Evolutionary conservation across 2,888 invertebrate species (phyloP).

Genomic region (Chrysolina oricalcia): DNA sequence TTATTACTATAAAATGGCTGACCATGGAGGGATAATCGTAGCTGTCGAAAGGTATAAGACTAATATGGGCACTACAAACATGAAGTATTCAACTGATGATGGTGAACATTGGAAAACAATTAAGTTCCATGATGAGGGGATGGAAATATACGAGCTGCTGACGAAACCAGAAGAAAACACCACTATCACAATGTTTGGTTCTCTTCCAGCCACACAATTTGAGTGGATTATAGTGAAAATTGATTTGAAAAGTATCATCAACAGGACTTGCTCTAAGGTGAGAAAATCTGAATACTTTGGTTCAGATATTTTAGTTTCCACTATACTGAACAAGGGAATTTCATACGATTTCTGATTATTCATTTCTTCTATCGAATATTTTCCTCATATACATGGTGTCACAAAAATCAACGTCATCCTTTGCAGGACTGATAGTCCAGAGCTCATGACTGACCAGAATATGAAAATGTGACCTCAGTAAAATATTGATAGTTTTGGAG

Average conservation of each 20-base stretch:
- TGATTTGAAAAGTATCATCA: constrained; percentile 75
- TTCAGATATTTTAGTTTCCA: background rate
- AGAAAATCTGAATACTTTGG: constrained; percentile 28
- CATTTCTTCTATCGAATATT: too few species aligned
- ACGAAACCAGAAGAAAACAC: constrained; percentile 95
- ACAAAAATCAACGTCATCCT: too few species aligned
- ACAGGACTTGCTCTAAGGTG: constrained; percentile 64
- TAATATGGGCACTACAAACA: constrained; percentile 83
- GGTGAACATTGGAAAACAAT: constrained; percentile 87
- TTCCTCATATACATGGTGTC: too few species aligned
- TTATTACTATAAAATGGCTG: constrained; percentile 91
- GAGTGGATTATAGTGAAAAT: constrained; percentile 90
- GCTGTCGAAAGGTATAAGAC: constrained; percentile 88
- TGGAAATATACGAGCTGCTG: constrained; percentile 91
- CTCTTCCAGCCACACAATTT: constrained; percentile 80
- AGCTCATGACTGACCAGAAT: too few species aligned
- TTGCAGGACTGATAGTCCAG: too few species aligned
- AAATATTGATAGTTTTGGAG: too few species aligned
- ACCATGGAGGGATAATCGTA: constrained; percentile 91
- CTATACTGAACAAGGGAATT: too few species aligned
- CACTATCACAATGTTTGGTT: constrained; percentile 93
- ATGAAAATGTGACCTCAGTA: too few species aligned
- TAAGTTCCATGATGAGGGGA: constrained; percentile 80
- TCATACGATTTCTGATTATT: too few species aligned
- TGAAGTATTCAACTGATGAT: constrained; percentile 90